Percentiles rank a stretch among this genome's conserved stretches.
Evolutionary conservation across 2,113 vertebrate genomes (phyloP).

Genomic region (Upupa epops): DNA sequence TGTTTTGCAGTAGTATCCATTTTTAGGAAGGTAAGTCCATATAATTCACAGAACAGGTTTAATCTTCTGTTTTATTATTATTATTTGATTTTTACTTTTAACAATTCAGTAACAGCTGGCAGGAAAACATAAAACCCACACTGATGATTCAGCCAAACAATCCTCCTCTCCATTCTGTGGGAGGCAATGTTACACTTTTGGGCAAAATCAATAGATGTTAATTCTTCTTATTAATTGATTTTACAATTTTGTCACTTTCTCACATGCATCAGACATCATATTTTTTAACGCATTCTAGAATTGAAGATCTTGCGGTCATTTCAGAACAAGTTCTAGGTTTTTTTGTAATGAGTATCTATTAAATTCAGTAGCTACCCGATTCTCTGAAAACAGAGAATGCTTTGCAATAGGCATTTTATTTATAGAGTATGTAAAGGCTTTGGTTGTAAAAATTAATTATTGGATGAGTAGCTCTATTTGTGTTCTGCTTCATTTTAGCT

Average conservation of each 20-base stretch:
- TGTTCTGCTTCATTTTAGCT: background rate
- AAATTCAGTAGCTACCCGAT: conserved; percentile 45
- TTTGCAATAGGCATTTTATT: conserved; percentile 23
- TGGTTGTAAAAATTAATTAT: conserved; percentile 12
- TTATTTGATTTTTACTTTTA: conserved; percentile 54
- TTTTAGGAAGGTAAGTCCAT: conserved; percentile 70
- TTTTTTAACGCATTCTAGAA: conserved; percentile 55
- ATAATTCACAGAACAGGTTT: conserved; percentile 61
- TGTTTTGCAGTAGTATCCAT: conserved; percentile 69
- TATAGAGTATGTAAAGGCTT: background rate
- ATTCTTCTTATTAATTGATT: conserved; percentile 63
- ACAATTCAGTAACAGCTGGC: conserved; percentile 63
- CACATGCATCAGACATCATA: conserved; percentile 31
- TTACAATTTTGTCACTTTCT: conserved; percentile 63
- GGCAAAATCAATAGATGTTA: conserved; percentile 63
- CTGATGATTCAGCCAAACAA: conserved; percentile 48
- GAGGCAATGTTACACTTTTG: conserved; percentile 59
- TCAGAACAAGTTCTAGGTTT: conserved; percentile 32
- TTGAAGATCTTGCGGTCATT: conserved; percentile 35
- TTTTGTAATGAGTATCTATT: conserved; percentile 47
- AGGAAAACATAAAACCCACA: conserved; percentile 62
- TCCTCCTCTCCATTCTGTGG: conserved; percentile 36
- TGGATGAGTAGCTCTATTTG: background rate
- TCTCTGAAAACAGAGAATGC: conserved; percentile 1
- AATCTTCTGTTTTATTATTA: conserved; percentile 58